Percentiles rank a stretch among this genome's conserved stretches.
phyloP scores from a whole-genome alignment of 2,797 vertebrate species.

The Nyctalus aviator region DNA sequence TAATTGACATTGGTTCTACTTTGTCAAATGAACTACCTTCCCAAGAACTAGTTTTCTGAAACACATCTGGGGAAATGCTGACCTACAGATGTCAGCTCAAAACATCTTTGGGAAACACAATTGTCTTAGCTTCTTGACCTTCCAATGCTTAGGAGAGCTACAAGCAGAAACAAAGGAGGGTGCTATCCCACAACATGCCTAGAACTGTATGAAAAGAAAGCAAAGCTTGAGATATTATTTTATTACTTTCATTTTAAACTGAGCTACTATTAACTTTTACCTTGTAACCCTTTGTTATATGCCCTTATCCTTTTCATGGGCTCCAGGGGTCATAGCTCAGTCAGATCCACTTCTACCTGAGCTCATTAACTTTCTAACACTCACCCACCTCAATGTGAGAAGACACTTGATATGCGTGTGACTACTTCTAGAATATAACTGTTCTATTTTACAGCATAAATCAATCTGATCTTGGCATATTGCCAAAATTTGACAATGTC shows the following conservation, averaged over 20 bases:
- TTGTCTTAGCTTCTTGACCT: no score
- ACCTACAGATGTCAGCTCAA: no score
- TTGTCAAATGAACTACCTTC: not conserved
- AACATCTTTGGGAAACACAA: not conserved
- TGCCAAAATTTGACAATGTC: not conserved
- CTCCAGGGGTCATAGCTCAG: rapidly evolving
- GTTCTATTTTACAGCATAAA: not conserved
- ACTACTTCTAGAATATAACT: no score
- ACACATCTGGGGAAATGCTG: no score
- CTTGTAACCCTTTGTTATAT: not conserved
- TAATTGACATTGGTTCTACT: not conserved
- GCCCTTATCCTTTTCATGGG: not conserved
- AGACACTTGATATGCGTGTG: not conserved
- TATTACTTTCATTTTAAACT: not conserved
- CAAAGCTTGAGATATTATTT: not conserved
- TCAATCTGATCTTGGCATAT: not conserved
- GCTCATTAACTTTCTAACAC: rapidly evolving
- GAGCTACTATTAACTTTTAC: not conserved
- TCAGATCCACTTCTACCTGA: not conserved
- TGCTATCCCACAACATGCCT: rapidly evolving
- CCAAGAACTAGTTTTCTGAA: not conserved
- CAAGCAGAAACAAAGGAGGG: not conserved
- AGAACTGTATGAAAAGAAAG: not conserved
- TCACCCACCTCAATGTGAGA: not conserved
- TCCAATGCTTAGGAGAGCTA: no score